These are phyloP conservation scores for Polydrusus pterygomalis DNA, from an alignment of 2,888 invertebrate species.

Conservation along the genomic window DNA sequence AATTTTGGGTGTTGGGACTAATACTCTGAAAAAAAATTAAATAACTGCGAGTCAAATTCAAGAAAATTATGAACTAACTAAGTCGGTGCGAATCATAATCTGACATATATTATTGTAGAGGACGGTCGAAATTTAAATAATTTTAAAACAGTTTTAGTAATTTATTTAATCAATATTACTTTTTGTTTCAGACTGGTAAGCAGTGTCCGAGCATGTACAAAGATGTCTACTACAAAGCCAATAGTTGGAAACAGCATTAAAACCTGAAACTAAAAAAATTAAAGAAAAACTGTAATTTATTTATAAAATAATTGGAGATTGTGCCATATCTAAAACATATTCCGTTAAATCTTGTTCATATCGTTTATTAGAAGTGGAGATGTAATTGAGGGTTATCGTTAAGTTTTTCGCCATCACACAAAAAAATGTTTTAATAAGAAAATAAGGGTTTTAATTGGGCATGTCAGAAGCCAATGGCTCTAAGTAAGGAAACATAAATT, in stretches of 20 bases:
- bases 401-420: not conserved
- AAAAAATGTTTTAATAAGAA: not conserved
- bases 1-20: too few species aligned
- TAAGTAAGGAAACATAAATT: too few species aligned
- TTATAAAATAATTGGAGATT: slow-evolving; percentile 35
- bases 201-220: slow-evolving; percentile 94
- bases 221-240: slow-evolving; percentile 94
- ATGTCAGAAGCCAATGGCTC: too few species aligned
- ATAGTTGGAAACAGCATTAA: slow-evolving; percentile 90
- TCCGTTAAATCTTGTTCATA: slow-evolving; percentile 35
- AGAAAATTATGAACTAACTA: too few species aligned
- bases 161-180: slow-evolving; percentile 42
- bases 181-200: slow-evolving; percentile 82
- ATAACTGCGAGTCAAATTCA: too few species aligned
- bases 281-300: slow-evolving; percentile 6
- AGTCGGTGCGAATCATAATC: too few species aligned
- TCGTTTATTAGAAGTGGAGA: slow-evolving; percentile 19
- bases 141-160: too few species aligned
- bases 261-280: slow-evolving; percentile 4
- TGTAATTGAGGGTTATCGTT: slow-evolving; percentile 11
- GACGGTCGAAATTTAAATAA: too few species aligned
- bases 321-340: slow-evolving; percentile 54
- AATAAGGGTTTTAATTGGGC: not conserved
- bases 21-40: too few species aligned
- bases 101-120: too few species aligned